phyloP scores from a whole-genome alignment of 2,888 invertebrate genomes.

The Onthophagus sagittarius region DNA sequence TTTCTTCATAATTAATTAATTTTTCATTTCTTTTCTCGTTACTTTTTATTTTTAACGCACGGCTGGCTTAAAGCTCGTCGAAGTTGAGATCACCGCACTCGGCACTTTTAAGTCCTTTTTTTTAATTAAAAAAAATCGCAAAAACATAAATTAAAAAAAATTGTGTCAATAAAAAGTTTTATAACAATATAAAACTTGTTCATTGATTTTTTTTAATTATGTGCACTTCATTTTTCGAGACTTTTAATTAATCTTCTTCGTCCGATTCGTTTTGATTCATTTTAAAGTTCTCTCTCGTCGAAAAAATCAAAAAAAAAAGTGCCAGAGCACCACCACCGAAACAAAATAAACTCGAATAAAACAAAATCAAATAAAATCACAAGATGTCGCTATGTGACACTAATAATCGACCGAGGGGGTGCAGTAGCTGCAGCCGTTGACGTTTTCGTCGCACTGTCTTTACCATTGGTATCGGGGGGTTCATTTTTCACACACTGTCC shows the following conservation, averaged over 20 bases:
- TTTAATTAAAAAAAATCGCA: no score
- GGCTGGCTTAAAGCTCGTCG: constrained; percentile 29
- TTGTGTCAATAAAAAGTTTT: neutral
- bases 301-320: no score
- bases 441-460: constrained; percentile 19
- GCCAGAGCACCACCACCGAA: neutral
- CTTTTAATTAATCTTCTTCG: no score
- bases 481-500: constrained; percentile 57
- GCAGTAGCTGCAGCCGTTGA: constrained; percentile 31
- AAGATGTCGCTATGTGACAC: constrained; percentile 41
- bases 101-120: constrained; percentile 14
- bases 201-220: neutral
- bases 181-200: neutral
- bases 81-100: constrained; percentile 44
- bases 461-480: constrained; percentile 42
- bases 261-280: no score
- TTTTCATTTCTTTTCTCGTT: neutral
- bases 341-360: neutral
- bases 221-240: no score
- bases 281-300: no score
- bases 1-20: neutral
- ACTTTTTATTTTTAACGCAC: constrained; percentile 29
- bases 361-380: neutral
- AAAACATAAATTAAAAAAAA: no score
- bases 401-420: constrained; percentile 46